Evolutionary conservation across 2,888 invertebrate genomes (phyloP).

Genomic region (Calephelis perditalis): DNA sequence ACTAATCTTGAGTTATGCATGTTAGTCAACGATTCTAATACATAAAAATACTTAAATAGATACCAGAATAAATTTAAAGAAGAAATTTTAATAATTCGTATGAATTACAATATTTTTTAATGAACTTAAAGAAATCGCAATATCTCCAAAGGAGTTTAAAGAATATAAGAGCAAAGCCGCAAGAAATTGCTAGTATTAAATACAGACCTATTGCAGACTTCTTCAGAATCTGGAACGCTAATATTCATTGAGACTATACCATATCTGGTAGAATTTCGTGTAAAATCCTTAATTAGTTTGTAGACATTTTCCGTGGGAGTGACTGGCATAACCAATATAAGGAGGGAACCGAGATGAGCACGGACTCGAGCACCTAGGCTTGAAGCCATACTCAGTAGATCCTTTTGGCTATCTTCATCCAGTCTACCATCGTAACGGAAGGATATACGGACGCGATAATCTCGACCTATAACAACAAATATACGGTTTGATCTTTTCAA

Average conservation of each 20-base stretch:
- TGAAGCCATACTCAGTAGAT: conserved; percentile 36
- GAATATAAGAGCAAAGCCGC: no score
- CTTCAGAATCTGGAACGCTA: conserved; percentile 58
- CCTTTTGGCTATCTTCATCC: conserved; percentile 33
- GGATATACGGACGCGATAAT: conserved; percentile 48
- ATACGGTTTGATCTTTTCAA: not conserved
- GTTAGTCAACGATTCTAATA: no score
- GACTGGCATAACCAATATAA: conserved; percentile 52
- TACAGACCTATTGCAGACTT: conserved; percentile 52
- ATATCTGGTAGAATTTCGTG: conserved; percentile 39
- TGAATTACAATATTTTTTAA: no score
- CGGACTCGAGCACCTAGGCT: conserved; percentile 47
- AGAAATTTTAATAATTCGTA: no score
- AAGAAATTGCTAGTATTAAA: not conserved
- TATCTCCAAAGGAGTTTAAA: no score
- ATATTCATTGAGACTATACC: conserved; percentile 51
- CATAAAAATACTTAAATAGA: no score
- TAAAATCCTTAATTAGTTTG: conserved; percentile 42
- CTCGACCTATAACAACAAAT: conserved; percentile 31
- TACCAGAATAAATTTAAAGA: no score
- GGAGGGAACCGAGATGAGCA: conserved; percentile 52
- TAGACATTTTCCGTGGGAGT: conserved; percentile 48
- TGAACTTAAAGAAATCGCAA: no score
- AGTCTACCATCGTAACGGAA: conserved; percentile 37
- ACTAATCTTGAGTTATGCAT: no score